Base-by-base conservation (phyloP, 1,140 invertebrate species). In the Scaptomyza pallida region DNA sequence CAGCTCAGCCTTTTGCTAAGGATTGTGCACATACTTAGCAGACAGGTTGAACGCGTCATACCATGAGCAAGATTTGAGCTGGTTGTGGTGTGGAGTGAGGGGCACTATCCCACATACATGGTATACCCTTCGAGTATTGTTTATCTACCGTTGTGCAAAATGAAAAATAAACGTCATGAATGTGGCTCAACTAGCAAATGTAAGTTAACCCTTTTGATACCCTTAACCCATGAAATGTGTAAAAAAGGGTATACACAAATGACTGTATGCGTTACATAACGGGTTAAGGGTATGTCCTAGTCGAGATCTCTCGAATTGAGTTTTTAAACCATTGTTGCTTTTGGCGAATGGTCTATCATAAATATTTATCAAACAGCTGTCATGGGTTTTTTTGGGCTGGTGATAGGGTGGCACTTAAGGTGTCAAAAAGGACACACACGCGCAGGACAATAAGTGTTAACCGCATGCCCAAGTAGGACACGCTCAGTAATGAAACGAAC, bases 361-460 rank as follows among this genome's bases (percentile, higher is more conserved):
- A 86, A 86, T 86, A 86, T 86, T 86, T 86, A 86, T 86, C 81
- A 81, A 88, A 52, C 52, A 64, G 60, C 67, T 75, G 73, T 77
- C 81, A 71, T 6, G 21, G n/a, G 21, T 6, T 1, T 30, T 37
- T 2, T n/a, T 0, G 8, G 23, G 0, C 8, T 10, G 50, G 2
- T 10, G 16, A n/a, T 4, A 3, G 12, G 10, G 6, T 48, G 52
- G 76, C 80, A 76, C 79, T 75, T 75, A 78, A 79, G 72, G 72
- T 85, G 61, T 61, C 54, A 51, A 50, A 72, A 72, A 65, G 55
- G 54, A 60, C 62, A 65, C 45, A 26, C 44, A 60, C 62, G 59
- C 45, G 17, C 44, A 55, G 16, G 35, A 68, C 33, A 68, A 71
- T 69, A 56, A 56, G 60, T 35, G 48, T 45, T 54, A 60, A 41